phyloP scores from a whole-genome alignment of 2,797 vertebrate genomes.

The Enteromius trimaculatus region DNA sequence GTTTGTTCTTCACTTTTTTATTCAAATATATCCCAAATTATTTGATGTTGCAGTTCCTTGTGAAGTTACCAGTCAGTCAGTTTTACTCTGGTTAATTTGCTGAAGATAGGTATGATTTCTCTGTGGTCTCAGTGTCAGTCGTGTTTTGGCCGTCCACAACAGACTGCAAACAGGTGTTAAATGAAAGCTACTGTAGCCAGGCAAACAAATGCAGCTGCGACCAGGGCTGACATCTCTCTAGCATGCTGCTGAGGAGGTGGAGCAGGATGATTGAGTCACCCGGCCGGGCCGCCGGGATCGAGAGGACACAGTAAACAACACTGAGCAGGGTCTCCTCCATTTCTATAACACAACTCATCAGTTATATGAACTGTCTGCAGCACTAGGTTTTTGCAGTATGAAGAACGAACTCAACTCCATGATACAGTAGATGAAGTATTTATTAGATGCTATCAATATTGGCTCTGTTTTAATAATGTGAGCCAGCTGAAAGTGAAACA shows the following conservation, averaged over 20 bases:
- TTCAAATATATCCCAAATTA: no score
- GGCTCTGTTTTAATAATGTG: not conserved
- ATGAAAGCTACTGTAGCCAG: slow-evolving; percentile 66
- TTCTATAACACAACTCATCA: not conserved
- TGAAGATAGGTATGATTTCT: not conserved
- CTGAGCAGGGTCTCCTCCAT: slow-evolving; percentile 1
- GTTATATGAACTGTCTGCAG: not conserved
- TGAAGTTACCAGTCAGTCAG: not conserved
- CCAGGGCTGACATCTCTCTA: slow-evolving; percentile 72
- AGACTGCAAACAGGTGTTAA: slow-evolving; percentile 73
- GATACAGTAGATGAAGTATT: not conserved
- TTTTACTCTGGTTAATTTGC: not conserved
- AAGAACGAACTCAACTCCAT: not conserved
- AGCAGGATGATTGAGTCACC: slow-evolving; percentile 41
- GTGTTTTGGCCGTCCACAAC: slow-evolving; percentile 54
- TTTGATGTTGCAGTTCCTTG: not conserved
- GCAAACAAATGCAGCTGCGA: slow-evolving; percentile 65
- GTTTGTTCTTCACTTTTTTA: not conserved
- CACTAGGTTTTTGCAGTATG: not conserved
- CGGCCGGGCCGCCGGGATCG: slow-evolving; percentile 25
- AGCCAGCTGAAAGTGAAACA: no score
- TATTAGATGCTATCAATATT: not conserved
- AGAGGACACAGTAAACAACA: slow-evolving; percentile 34
- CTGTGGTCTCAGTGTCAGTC: not conserved
- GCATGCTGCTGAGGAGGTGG: slow-evolving; percentile 60